Evolutionary conservation across 2,113 vertebrate genomes (phyloP).

Genomic region (Corydoras maculifer): DNA sequence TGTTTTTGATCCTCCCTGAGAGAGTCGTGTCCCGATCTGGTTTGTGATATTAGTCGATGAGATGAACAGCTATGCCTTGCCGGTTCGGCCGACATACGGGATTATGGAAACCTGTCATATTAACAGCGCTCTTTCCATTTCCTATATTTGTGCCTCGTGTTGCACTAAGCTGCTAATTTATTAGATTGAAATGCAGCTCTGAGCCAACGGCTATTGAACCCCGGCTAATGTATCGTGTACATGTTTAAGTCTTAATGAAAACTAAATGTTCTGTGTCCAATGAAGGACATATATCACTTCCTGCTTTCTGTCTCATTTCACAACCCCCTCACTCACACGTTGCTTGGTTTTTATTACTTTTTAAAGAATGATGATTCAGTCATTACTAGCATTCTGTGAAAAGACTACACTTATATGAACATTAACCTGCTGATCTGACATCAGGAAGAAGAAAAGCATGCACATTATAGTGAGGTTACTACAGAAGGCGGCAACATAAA

Average conservation of each 20-base stretch:
- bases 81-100: not conserved
- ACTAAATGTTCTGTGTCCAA: conserved; percentile 76
- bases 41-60: conserved; percentile 49
- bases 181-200: conserved; percentile 60
- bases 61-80: conserved; percentile 52
- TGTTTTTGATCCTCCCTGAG: not conserved
- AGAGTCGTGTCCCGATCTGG: conserved; percentile 10
- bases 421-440: not conserved
- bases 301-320: conserved; percentile 49
- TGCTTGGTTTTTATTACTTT: conserved; percentile 10
- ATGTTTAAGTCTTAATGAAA: conserved; percentile 78
- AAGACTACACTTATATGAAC: not conserved
- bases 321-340: conserved; percentile 30
- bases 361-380: not conserved
- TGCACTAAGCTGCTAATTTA: conserved; percentile 63
- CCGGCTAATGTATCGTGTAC: conserved; percentile 69
- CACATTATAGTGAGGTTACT: conserved; percentile 6
- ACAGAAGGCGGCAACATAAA: conserved; percentile 19
- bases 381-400: not conserved
- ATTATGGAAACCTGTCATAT: conserved; percentile 39
- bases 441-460: not conserved
- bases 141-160: conserved; percentile 37
- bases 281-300: conserved; percentile 68
- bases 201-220: conserved; percentile 56
- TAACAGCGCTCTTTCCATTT: conserved; percentile 51